A percentile compares a stretch with the other conserved stretches of the same genome.
These are phyloP conservation scores for Druon quercuslanigerum DNA, from an alignment of 1,140 invertebrate species.

Conservation along the genomic window DNA sequence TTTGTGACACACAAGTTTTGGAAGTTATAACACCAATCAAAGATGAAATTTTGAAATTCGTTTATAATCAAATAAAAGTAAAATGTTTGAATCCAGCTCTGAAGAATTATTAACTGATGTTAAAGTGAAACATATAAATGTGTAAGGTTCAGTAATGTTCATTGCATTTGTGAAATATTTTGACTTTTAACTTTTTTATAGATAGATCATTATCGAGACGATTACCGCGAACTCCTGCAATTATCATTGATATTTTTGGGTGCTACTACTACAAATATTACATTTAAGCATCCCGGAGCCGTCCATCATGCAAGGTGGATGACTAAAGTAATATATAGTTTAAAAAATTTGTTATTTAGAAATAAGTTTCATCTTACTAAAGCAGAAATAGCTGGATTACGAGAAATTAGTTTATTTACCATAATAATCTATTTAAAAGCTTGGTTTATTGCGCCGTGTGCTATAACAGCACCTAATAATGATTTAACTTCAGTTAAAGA, in stretches of 20 bases:
- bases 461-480: slow-evolving; percentile 50
- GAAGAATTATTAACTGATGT: no score
- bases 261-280: neutral
- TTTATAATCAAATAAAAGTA: no score
- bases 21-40: no score
- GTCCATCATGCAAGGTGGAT: slow-evolving; percentile 64
- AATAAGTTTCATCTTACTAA: slow-evolving; percentile 54
- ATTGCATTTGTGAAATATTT: neutral
- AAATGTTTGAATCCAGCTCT: no score
- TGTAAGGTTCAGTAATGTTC: no score
- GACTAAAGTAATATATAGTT: slow-evolving; percentile 62
- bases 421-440: slow-evolving; percentile 54
- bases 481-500: slow-evolving; percentile 42
- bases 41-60: no score
- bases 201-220: slow-evolving; percentile 38
- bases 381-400: slow-evolving; percentile 52
- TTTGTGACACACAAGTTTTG: no score
- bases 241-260: slow-evolving; percentile 53
- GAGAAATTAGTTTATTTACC: slow-evolving; percentile 57
- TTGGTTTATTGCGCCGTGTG: slow-evolving; percentile 51
- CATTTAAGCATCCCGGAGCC: slow-evolving; percentile 49
- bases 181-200: neutral
- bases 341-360: slow-evolving; percentile 64
- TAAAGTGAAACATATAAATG: neutral
- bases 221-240: slow-evolving; percentile 55